A percentile compares a stretch with the other conserved stretches of the same genome.
Evolutionary conservation across 2,113 vertebrate species (phyloP).

Genomic region (Psittacara wagleri): DNA sequence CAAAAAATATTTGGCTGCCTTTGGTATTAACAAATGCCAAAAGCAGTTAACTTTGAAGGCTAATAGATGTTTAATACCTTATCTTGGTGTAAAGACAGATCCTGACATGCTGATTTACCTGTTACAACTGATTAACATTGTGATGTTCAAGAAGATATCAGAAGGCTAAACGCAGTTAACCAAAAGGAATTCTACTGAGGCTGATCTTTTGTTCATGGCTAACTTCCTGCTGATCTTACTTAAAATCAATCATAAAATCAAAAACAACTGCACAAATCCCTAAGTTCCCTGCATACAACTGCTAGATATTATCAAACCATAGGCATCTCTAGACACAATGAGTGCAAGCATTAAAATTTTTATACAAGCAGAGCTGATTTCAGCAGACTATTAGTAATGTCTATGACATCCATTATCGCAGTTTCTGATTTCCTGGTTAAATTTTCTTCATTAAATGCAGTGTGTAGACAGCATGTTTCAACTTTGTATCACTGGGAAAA

Average conservation of each 20-base stretch:
- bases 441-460: background rate
- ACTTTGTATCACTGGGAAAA: background rate
- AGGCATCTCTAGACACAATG: background rate
- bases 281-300: background rate
- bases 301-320: background rate
- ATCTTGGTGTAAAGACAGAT: slow-evolving; percentile 9
- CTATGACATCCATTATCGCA: background rate
- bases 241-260: slow-evolving; percentile 9
- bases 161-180: slow-evolving; percentile 44
- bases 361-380: background rate
- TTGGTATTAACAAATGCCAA: slow-evolving; percentile 47
- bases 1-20: background rate
- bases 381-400: background rate
- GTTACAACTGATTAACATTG: slow-evolving; percentile 37
- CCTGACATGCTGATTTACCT: slow-evolving; percentile 65
- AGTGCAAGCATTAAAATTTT: background rate
- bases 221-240: slow-evolving; percentile 12
- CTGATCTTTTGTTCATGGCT: slow-evolving; percentile 21
- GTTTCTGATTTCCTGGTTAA: background rate
- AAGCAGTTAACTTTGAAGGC: slow-evolving; percentile 58
- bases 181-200: slow-evolving; percentile 36
- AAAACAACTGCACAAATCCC: background rate
- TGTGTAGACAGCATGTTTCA: background rate
- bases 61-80: slow-evolving; percentile 50
- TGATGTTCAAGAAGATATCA: slow-evolving; percentile 26